phyloP scores from a whole-genome alignment of 2,113 vertebrate genomes.

The Baryphthengus martii region DNA sequence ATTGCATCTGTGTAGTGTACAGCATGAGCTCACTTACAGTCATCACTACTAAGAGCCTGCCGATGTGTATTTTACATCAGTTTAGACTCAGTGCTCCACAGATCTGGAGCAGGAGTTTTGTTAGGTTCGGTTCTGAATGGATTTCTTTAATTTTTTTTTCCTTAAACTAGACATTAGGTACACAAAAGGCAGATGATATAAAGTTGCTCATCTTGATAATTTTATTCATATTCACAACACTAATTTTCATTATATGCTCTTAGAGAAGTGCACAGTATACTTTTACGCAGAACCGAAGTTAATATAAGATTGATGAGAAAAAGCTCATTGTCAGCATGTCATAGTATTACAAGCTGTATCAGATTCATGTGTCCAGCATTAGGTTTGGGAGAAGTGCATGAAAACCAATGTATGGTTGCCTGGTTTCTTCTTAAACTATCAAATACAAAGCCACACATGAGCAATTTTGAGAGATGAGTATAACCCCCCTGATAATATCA shows the following conservation, averaged over 20 bases:
- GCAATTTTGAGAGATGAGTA: constrained; percentile 17
- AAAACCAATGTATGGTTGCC: constrained; percentile 21
- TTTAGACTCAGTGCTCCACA: neutral
- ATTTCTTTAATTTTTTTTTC: neutral
- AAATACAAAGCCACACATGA: constrained; percentile 39
- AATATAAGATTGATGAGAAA: neutral
- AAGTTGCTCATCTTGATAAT: neutral
- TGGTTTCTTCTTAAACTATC: constrained; percentile 27
- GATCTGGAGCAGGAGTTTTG: neutral
- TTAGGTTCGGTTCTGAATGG: neutral
- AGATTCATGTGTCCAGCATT: neutral
- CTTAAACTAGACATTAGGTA: neutral
- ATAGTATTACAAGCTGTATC: neutral
- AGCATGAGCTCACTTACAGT: neutral
- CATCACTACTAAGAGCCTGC: neutral
- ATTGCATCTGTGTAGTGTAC: neutral
- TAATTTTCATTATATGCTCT: neutral
- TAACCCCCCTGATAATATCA: constrained; percentile 27
- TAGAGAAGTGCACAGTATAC: neutral
- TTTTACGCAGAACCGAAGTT: neutral
- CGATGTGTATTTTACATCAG: neutral
- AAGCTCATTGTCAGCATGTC: neutral
- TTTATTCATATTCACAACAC: neutral
- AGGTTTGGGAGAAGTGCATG: neutral
- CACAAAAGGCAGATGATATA: neutral